Evolutionary conservation across 2,113 vertebrate species (phyloP).

Genomic region (Turdus rufiventris): DNA sequence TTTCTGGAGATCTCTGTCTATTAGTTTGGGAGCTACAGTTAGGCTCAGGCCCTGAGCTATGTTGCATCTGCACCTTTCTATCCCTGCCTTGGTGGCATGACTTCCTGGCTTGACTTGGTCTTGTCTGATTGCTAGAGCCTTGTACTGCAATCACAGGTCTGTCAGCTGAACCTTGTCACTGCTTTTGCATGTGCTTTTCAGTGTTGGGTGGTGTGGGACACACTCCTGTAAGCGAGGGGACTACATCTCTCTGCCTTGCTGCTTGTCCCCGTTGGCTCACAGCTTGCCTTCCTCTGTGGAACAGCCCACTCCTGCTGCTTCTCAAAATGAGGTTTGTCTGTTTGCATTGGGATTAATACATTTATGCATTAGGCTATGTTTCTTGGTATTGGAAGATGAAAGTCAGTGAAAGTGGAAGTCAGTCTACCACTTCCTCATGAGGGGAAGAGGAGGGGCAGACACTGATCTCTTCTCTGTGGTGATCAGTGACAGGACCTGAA

Average conservation of each 20-base stretch:
- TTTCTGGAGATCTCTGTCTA: background rate
- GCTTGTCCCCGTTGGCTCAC: fast-evolving
- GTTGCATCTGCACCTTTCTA: fast-evolving
- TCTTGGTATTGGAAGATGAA: background rate
- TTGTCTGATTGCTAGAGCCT: background rate
- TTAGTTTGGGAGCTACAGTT: background rate
- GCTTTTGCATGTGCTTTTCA: fast-evolving
- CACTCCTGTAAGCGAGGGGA: background rate
- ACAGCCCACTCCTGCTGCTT: background rate
- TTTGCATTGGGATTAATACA: background rate
- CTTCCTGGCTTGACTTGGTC: background rate
- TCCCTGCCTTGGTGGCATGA: background rate
- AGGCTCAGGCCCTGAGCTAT: background rate
- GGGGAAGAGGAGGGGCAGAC: background rate
- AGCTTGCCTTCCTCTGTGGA: background rate
- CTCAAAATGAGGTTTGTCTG: background rate
- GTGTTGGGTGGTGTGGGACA: background rate
- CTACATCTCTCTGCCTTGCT: background rate
- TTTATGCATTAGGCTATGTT: background rate
- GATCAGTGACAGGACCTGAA: background rate
- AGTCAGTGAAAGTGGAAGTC: background rate
- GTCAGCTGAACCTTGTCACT: background rate
- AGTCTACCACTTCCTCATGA: background rate
- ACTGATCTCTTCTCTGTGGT: background rate
- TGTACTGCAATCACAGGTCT: too few species aligned